These are phyloP conservation scores for Metallyticus violacea DNA, from an alignment of 2,888 invertebrate species.

Conservation along the genomic window DNA sequence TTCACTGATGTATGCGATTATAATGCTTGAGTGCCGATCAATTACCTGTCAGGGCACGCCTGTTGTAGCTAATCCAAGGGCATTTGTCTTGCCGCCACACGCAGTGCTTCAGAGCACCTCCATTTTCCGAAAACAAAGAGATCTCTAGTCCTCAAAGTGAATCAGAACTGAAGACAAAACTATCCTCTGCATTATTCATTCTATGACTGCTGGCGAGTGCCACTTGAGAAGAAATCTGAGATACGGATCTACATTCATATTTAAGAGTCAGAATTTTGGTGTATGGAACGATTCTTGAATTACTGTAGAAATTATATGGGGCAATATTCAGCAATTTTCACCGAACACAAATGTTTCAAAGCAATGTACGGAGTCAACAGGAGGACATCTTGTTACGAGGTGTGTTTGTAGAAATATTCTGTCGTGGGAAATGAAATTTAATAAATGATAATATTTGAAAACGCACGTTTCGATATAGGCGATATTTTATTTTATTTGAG, in stretches of 20 bases:
- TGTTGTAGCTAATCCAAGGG: background rate
- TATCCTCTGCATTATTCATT: background rate
- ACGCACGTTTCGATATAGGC: too few species aligned
- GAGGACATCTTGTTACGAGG: too few species aligned
- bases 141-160: background rate
- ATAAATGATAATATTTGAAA: too few species aligned
- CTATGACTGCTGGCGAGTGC: background rate
- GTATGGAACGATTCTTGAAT: too few species aligned
- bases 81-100: constrained; percentile 1
- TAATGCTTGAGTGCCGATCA: constrained; percentile 10
- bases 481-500: too few species aligned
- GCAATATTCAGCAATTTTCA: too few species aligned
- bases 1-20: constrained; percentile 2
- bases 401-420: too few species aligned
- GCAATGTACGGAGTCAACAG: too few species aligned
- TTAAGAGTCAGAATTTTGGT: background rate
- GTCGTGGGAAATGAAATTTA: too few species aligned
- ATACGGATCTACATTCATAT: background rate
- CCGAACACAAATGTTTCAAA: too few species aligned
- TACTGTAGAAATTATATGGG: too few species aligned
- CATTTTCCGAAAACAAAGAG: background rate
- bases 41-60: constrained; percentile 6
- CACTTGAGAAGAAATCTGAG: background rate
- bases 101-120: background rate
- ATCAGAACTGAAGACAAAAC: background rate